A percentile compares a stretch with the other conserved stretches of the same genome.
Conservation (phyloP, 2,888 invertebrate species). For the Xestia ashworthii region DNA sequence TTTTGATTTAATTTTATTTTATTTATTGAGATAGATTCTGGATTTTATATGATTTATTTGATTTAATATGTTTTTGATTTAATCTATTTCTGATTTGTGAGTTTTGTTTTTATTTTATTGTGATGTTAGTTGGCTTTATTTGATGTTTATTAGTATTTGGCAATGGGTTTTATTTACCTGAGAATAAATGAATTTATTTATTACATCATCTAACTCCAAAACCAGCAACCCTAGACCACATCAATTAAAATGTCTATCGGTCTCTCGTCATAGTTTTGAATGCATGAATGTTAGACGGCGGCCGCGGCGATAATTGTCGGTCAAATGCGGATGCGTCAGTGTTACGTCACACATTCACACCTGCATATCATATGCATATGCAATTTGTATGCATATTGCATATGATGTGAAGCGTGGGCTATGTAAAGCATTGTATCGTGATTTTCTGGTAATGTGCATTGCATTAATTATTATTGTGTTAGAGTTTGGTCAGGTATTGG, state of each 20-base stretch:
- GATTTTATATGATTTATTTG: too few species aligned
- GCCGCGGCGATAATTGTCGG: constrained; percentile 54
- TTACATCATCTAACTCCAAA: background rate
- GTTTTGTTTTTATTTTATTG: too few species aligned
- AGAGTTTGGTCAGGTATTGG: background rate
- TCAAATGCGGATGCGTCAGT: constrained; percentile 25
- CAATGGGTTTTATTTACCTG: too few species aligned
- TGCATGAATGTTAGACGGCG: constrained; percentile 53
- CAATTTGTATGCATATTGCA: constrained; percentile 33
- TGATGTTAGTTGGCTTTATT: too few species aligned
- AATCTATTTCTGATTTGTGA: too few species aligned
- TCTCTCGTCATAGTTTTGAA: constrained; percentile 52
- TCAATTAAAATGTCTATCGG: constrained; percentile 54
- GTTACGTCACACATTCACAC: constrained; percentile 22
- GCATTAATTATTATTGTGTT: constrained; percentile 1
- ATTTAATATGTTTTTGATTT: too few species aligned
- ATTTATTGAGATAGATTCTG: too few species aligned
- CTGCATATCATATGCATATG: constrained; percentile 31
- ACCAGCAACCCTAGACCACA: constrained; percentile 36
- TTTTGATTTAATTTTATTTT: too few species aligned
- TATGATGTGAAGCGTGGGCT: background rate
- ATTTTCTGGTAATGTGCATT: constrained; percentile 16
- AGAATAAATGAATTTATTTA: too few species aligned
- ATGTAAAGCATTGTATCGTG: constrained; percentile 4
- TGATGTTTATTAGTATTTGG: too few species aligned